These are phyloP conservation scores for Cephalopholis sonnerati DNA, from an alignment of 2,113 vertebrate genomes.

Conservation along the genomic window DNA sequence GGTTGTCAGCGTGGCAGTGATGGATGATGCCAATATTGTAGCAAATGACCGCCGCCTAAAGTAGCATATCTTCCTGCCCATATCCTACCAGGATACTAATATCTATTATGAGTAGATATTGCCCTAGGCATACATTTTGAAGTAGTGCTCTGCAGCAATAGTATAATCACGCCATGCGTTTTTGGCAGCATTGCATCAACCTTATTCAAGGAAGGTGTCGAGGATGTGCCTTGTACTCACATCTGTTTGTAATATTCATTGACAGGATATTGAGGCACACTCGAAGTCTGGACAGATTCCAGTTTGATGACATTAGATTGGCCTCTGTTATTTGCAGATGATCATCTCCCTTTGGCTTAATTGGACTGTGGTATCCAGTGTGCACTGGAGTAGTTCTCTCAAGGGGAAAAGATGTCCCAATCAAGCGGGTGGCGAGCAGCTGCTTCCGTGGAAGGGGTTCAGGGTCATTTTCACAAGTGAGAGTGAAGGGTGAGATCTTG, in stretches of 20 bases:
- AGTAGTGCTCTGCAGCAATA: slow-evolving; percentile 6
- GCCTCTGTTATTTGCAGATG: slow-evolving; percentile 47
- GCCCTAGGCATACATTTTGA: slow-evolving; percentile 1
- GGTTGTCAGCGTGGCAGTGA: slow-evolving; percentile 13
- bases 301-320: slow-evolving; percentile 44
- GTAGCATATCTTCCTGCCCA: slow-evolving; percentile 21
- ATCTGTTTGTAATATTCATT: slow-evolving; percentile 46
- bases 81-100: slow-evolving; percentile 26
- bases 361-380: slow-evolving; percentile 27
- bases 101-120: slow-evolving; percentile 16
- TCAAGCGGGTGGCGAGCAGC: slow-evolving; percentile 42
- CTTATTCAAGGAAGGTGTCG: slow-evolving; percentile 12
- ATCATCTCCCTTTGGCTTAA: slow-evolving; percentile 37
- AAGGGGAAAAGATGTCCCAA: slow-evolving; percentile 32
- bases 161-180: neutral
- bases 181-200: slow-evolving; percentile 15
- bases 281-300: slow-evolving; percentile 36
- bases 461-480: slow-evolving; percentile 41
- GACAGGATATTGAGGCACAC: slow-evolving; percentile 35
- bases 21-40: slow-evolving; percentile 29
- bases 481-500: slow-evolving; percentile 27
- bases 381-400: slow-evolving; percentile 21
- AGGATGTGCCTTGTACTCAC: slow-evolving; percentile 11
- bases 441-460: slow-evolving; percentile 31
- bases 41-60: slow-evolving; percentile 6